phyloP scores from a whole-genome alignment of 1,140 invertebrate genomes.

The Rhyacophila brunnea region DNA sequence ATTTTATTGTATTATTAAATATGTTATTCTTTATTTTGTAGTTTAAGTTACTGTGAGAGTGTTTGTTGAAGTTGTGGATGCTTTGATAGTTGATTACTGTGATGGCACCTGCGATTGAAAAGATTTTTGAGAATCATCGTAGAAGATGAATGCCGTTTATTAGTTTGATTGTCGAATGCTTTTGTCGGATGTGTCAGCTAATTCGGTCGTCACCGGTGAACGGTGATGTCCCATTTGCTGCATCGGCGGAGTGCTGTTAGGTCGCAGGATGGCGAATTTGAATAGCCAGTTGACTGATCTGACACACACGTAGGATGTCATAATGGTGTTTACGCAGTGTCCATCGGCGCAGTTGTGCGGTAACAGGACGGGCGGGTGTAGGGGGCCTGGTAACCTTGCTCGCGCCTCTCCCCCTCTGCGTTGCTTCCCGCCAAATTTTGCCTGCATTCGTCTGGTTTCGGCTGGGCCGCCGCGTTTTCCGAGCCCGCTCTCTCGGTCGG shows the following conservation, averaged over 20 bases:
- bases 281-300: conserved; percentile 40
- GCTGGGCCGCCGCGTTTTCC: conserved; percentile 24
- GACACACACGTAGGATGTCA: conserved; percentile 27
- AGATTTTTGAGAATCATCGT: too few species aligned
- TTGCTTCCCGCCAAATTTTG: conserved; percentile 18
- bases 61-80: too few species aligned
- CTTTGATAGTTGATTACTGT: too few species aligned
- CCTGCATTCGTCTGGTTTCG: conserved; percentile 36
- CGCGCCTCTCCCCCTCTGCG: conserved; percentile 3
- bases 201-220: too few species aligned
- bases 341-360: background rate
- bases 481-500: conserved; percentile 21
- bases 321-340: conserved; percentile 28
- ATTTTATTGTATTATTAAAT: too few species aligned
- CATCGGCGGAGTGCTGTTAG: conserved; percentile 40
- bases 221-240: conserved; percentile 10
- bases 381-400: conserved; percentile 37
- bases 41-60: too few species aligned
- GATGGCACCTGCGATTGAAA: too few species aligned
- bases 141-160: too few species aligned
- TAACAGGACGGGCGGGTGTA: conserved; percentile 43
- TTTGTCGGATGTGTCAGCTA: too few species aligned
- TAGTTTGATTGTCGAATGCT: too few species aligned
- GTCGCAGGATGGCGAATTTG: conserved; percentile 39
- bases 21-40: too few species aligned